These are phyloP conservation scores for Tenthredo mesomela DNA, from an alignment of 2,888 invertebrate genomes.

Conservation along the genomic window DNA sequence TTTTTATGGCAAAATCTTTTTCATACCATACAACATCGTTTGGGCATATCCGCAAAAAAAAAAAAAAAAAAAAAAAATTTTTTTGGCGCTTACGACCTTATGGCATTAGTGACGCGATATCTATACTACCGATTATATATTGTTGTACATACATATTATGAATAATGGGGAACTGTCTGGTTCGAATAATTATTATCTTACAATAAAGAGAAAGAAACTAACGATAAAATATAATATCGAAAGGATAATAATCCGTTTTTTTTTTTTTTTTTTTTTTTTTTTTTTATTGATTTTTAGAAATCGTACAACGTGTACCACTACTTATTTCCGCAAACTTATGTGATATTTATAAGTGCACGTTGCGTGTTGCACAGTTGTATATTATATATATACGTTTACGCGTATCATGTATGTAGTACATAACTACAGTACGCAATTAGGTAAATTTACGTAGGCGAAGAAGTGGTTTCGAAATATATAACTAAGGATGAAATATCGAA, in stretches of 20 bases:
- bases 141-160: no score
- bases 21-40: no score
- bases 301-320: no score
- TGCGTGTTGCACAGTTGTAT: background rate
- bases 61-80: no score
- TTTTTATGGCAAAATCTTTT: no score
- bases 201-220: background rate
- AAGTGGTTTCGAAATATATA: background rate
- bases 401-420: background rate
- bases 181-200: background rate
- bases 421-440: background rate
- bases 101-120: no score
- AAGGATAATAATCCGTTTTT: no score
- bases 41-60: no score
- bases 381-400: background rate
- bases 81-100: no score
- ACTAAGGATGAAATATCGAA: background rate
- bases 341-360: background rate
- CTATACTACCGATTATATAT: no score
- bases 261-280: background rate
- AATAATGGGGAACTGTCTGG: background rate
- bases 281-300: background rate
- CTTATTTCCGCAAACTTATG: background rate
- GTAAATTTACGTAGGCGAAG: slow-evolving; percentile 11
- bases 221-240: background rate